Conservation (phyloP, 1,140 invertebrate species). For the Cotesia glomerata region DNA sequence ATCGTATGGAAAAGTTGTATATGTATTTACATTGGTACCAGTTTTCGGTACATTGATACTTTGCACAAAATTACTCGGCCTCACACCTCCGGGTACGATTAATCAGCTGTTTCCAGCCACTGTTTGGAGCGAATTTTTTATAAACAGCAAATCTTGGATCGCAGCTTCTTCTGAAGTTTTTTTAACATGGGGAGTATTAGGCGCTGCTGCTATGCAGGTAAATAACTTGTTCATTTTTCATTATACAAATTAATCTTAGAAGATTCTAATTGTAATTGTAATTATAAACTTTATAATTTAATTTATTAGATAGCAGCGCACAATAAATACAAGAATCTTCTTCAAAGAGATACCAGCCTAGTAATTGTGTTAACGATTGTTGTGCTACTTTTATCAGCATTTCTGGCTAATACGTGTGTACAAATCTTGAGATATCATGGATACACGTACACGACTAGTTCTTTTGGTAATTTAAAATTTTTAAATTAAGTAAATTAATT, state of each 20-base stretch:
- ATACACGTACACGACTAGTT: conserved; percentile 79
- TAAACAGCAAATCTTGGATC: conserved; percentile 76
- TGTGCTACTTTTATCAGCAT: conserved; percentile 75
- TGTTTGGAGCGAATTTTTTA: conserved; percentile 83
- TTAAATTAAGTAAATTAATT: background rate
- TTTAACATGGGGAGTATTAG: conserved; percentile 88
- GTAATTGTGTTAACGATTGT: conserved; percentile 80
- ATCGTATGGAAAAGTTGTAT: conserved; percentile 85
- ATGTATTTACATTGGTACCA: conserved; percentile 75
- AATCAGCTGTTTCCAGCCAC: conserved; percentile 77
- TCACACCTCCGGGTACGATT: conserved; percentile 70
- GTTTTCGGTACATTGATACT: conserved; percentile 76
- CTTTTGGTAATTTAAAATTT: conserved; percentile 75
- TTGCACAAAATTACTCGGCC: conserved; percentile 75
- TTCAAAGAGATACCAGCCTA: conserved; percentile 79
- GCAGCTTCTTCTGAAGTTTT: conserved; percentile 88
- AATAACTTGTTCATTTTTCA: background rate
- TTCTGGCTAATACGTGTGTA: conserved; percentile 81
- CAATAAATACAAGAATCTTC: conserved; percentile 75
- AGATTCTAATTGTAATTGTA: background rate
- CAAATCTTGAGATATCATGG: conserved; percentile 75
- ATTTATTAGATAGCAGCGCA: conserved; percentile 66
- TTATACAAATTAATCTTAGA: too few relatives aligned
- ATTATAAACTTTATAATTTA: background rate
- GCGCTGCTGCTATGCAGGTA: conserved; percentile 82